A percentile compares a stretch with the other conserved stretches of the same genome.
Evolutionary conservation across 2,888 invertebrate genomes (phyloP).

Genomic region (Sarcophaga variegata): DNA sequence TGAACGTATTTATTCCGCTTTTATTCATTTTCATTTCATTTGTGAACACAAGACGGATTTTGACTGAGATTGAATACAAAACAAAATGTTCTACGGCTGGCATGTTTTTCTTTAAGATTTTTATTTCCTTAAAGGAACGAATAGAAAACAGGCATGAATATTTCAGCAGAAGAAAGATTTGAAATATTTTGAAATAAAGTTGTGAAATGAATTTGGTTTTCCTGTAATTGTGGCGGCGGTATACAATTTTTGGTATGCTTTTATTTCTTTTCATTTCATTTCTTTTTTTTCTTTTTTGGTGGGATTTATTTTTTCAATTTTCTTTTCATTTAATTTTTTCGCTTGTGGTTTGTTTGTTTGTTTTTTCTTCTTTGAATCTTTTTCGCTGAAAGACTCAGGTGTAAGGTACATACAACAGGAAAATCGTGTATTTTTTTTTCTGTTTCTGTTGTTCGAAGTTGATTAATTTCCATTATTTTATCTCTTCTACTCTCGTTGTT

Average conservation of each 20-base stretch:
- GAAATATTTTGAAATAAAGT: conserved; percentile 31
- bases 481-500: neutral
- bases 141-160: conserved; percentile 7
- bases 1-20: neutral
- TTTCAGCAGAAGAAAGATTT: neutral
- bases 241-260: neutral
- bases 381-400: neutral
- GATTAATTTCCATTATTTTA: conserved; percentile 13
- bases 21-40: conserved; percentile 30
- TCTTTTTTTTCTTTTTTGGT: neutral
- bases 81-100: conserved; percentile 23
- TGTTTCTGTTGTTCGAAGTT: conserved; percentile 4
- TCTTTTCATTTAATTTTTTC: neutral
- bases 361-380: neutral
- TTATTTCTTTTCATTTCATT: too few species aligned
- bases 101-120: conserved; percentile 9
- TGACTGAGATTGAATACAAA: conserved; percentile 51
- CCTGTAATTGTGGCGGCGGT: conserved; percentile 29
- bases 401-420: neutral
- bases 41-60: conserved; percentile 43
- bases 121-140: conserved; percentile 9
- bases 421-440: too few species aligned
- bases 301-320: conserved; percentile 9
- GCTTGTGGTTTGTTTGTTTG: neutral
- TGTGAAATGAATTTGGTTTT: conserved; percentile 45